Conservation (phyloP, 2,888 invertebrate species). For the Drosophila bunnanda region DNA sequence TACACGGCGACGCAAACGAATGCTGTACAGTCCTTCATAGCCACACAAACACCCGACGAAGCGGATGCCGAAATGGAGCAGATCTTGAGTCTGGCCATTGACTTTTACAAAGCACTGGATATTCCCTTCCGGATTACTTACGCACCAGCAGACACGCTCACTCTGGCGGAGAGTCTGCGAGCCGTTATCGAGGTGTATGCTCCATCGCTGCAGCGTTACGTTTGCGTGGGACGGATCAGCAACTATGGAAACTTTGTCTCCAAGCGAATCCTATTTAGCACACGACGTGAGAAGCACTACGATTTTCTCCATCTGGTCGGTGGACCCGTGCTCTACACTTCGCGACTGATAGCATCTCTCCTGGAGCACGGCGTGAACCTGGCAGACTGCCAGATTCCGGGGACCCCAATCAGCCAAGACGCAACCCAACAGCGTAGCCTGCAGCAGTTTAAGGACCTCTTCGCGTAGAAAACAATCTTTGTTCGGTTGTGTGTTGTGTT, state of each 20-base stretch:
- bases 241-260: conserved; percentile 90
- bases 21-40: conserved; percentile 88
- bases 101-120: conserved; percentile 88
- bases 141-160: conserved; percentile 87
- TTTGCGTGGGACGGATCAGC: conserved; percentile 91
- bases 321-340: conserved; percentile 90
- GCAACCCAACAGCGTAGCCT: conserved; percentile 49
- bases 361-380: conserved; percentile 87
- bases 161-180: conserved; percentile 88
- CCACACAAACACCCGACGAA: conserved; percentile 85
- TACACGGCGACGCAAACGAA: conserved; percentile 90
- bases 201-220: conserved; percentile 86
- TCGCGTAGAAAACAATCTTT: conserved; percentile 68
- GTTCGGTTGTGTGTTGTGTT: conserved; percentile 34
- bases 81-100: conserved; percentile 85
- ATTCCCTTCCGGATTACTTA: conserved; percentile 89
- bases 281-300: conserved; percentile 86
- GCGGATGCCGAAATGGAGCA: conserved; percentile 87
- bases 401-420: conserved; percentile 2
- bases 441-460: conserved; percentile 79
- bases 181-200: conserved; percentile 91
- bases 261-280: conserved; percentile 90
- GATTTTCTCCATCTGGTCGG: conserved; percentile 89
- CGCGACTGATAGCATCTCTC: conserved; percentile 89
- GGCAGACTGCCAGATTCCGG: conserved; percentile 44